Evolutionary conservation across 2,113 vertebrate species (phyloP).

Genomic region (Cyanoramphus novaezelandiae): DNA sequence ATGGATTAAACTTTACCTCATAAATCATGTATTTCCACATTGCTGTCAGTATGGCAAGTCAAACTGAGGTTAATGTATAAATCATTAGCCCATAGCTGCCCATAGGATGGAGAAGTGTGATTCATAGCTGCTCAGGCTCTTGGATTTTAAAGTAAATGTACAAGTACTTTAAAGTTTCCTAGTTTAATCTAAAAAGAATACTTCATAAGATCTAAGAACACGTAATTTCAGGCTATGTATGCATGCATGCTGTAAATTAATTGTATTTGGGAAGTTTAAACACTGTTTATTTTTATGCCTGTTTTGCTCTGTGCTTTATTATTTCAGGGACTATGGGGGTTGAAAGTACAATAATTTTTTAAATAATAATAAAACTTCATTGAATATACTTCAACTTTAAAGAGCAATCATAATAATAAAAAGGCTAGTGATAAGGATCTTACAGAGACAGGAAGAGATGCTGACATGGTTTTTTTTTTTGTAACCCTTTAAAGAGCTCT

Average conservation of each 20-base stretch:
- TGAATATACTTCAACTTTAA: not conserved
- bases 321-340: not conserved
- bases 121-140: not conserved
- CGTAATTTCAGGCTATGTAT: not conserved
- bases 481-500: not conserved
- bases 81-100: not conserved
- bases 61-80: not conserved
- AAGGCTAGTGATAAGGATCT: not conserved
- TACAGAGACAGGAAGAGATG: not conserved
- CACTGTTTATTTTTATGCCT: not conserved
- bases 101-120: not conserved
- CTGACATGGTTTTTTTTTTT: not conserved
- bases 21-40: not conserved
- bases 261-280: not conserved
- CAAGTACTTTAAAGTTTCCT: not conserved
- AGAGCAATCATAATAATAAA: not conserved
- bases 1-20: not conserved
- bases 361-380: not conserved
- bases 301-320: not conserved
- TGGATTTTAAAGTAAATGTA: not conserved
- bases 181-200: not conserved
- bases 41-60: not conserved
- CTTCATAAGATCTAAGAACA: not conserved
- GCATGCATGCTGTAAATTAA: not conserved
- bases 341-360: not conserved